Base-by-base conservation (phyloP, 2,797 vertebrate genomes). In the Microhierax caerulescens region DNA sequence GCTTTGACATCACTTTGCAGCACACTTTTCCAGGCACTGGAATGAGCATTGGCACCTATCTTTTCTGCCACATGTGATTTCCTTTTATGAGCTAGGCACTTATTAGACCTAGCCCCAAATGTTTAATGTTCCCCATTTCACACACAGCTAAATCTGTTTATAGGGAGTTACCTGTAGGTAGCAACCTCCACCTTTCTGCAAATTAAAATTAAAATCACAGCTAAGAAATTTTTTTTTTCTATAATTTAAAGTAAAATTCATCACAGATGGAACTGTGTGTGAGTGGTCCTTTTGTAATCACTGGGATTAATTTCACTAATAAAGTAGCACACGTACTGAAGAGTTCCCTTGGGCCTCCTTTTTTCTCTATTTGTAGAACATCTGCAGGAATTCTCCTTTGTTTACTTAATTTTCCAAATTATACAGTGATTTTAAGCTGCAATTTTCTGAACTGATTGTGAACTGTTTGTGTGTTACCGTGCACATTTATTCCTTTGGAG, bases 341-440 rank as follows among this genome's bases (percentile, higher is more conserved):
- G 50, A 51, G 50, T 45, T 54, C 85, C 85, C 59, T 91, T 88
- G 39, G 87, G 73, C 10, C 11, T 83, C 36, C n/a, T 80, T 78
- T 78, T 85, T 91, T 68, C 67, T 83, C 43, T 86, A 32, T 82
- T 56, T 89, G 83, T 56, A 94, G 47, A 90, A 88, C 51, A 73
- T 51, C 79, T 86, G 57, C 21, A 84, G 76, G 53, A 94, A 86
- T 84, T 78, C n/a, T 69, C 43, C 45, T 79, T 80, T 64, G 48
- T 90, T 95, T 93, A 89, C 32, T 72, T 70, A 69, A 61, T 88
- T 79, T 92, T 94, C 59, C 21, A 41, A 93, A 87, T 85, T 76
- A 86, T 48, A 70, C 59, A 79, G 34, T 50, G 21, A 90, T 82
- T 95, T 91, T 87, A 86, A 79, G 47, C 91, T 89, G 67, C 86